Conservation (phyloP, 2,797 vertebrate genomes). For the Catharus ustulatus region DNA sequence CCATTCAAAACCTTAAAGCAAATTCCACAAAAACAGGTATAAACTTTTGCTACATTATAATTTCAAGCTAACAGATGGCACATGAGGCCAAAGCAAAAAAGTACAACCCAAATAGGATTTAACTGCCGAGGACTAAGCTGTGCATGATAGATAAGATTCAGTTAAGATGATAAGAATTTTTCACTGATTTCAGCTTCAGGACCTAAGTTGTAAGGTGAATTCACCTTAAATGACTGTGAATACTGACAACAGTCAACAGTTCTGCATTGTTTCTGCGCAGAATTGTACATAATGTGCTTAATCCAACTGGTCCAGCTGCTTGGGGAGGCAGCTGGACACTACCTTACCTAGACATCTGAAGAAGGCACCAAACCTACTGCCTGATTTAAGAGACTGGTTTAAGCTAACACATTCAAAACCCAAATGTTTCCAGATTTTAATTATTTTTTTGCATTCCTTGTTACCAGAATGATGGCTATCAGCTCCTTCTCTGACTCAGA, state of each 20-base stretch:
- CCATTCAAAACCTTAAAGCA: neutral
- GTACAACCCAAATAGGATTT: neutral
- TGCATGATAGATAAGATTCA: neutral
- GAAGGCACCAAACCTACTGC: neutral
- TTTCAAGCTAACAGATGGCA: neutral
- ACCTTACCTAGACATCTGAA: neutral
- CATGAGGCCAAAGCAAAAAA: neutral
- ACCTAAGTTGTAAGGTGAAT: neutral
- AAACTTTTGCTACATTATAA: neutral
- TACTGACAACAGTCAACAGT: neutral
- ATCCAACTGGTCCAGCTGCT: neutral
- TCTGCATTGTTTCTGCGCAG: neutral
- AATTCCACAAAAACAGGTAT: neutral
- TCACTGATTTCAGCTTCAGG: neutral
- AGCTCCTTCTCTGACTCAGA: neutral
- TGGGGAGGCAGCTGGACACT: neutral
- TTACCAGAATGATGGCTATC: neutral
- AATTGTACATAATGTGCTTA: neutral
- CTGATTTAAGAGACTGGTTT: neutral
- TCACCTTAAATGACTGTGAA: neutral
- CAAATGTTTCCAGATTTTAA: neutral
- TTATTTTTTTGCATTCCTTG: neutral
- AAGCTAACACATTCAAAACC: neutral
- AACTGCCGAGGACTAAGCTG: neutral
- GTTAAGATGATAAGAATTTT: neutral